Evolutionary conservation across 2,888 invertebrate species (phyloP), one percentile per base, ranked within the genome.

Genomic region (Chrysotoxum bicinctum): DNA sequence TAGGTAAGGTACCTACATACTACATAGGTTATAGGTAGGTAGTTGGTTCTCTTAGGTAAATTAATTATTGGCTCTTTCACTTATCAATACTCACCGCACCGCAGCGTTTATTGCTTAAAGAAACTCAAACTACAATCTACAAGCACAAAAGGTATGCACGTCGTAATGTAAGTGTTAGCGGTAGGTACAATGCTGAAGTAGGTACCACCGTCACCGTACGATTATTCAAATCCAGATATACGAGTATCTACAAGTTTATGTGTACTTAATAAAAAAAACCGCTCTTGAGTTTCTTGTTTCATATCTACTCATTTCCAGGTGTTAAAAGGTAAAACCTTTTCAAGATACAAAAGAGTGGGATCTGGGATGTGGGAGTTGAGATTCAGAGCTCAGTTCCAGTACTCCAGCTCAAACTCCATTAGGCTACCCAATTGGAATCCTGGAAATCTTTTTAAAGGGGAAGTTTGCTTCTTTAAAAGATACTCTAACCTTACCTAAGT

Each of bases 11-110:
- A n/a, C n/a, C n/a, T n/a, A n/a, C n/a, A n/a, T n/a, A n/a, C n/a
- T n/a, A n/a, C n/a, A n/a, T n/a, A n/a, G n/a, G n/a, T n/a, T n/a
- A n/a, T n/a, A n/a, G n/a, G n/a, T n/a, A n/a, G n/a, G n/a, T n/a
- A 45, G 21, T 43, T 52, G 54, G 54, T 77, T 45, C 85, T 85
- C 85, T 81, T 81, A 73, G 85, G 69, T 77, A 73, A 81, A 85
- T 81, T 81, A 81, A 85, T 81, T 85, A 85, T 81, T 85, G 81
- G 76, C 85, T 77, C 85, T 81, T 84, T 69, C 50, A 58, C 56
- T 77, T 85, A 77, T 69, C 76, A 62, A 60, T 64, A 66, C 78
- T 69, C 16, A n/a, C n/a, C n/a, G n/a, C n/a, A n/a, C n/a, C n/a
- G n/a, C n/a, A 50, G 56, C 48, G 66, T 79, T 78, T 83, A 74